Evolutionary conservation across 2,797 vertebrate species (phyloP), one percentile per base, ranked within the genome.

Genomic region (Arrhamphus sclerolepis): DNA sequence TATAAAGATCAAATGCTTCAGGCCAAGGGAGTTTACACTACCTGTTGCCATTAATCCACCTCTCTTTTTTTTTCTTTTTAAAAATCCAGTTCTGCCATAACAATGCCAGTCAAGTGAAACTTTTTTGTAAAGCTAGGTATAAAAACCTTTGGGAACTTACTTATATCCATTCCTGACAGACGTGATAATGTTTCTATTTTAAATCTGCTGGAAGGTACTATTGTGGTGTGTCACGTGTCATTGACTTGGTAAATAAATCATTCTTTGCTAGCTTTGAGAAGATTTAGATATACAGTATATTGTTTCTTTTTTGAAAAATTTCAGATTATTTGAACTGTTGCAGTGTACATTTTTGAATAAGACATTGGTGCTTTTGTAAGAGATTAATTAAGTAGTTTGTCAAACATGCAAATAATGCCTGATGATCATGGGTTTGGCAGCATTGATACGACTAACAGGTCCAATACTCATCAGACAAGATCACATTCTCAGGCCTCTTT

Each of bases 1-100:
- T 82, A 86, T 67, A 62, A 69, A 90, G 89, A 83, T 64, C 66
- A 52, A 86, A 56, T 7, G 91, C 93, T 89, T 60, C 24, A 29
- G 90, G 93, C 86, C 77, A 87, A 69, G 83, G 87, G 87, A 94
- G 92, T 93, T 94, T 94, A 94, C 91, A 94, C 86, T 93, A 87
- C 38, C 75, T 74, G 73, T 59, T 83, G 77, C 77, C 70, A 89
- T 89, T 91, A 88, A 90, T 90, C 87, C 83, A 5, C 77, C 87
- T 86, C 80, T 64, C 62, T 83, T 81, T 77, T 71, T 87, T 81
- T 73, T 86, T 79, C 64, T 66, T 82, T 82, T 77, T 70, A 85
- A 80, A 72, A 75, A 70, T 81, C 64, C 76, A 68, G 38, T 66
- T 72, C 70, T 76, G 46, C 80, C 72, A 71, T 66, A 81, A 72